Evolutionary conservation across 2,888 invertebrate genomes (phyloP).

Genomic region (Mythimna pallens): DNA sequence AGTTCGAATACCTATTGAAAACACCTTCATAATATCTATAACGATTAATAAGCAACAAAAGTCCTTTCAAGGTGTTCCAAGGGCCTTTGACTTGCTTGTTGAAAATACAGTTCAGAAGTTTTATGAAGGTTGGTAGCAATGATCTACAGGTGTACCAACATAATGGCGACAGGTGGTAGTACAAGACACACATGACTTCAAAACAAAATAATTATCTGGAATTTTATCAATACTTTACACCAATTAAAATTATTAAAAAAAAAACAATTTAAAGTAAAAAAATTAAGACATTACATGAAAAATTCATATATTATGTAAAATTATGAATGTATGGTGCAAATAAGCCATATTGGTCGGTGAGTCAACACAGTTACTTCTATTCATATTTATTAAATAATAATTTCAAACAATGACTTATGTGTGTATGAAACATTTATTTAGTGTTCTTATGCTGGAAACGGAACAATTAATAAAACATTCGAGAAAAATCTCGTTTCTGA

Average conservation of each 20-base stretch:
- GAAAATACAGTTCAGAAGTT: conserved; percentile 31
- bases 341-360: conserved; percentile 5
- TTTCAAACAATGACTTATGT: conserved; percentile 30
- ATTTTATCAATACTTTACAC: background rate
- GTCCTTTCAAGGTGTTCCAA: conserved; percentile 34
- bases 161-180: conserved; percentile 19
- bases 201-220: background rate
- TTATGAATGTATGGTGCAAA: background rate
- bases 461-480: conserved; percentile 26
- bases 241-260: background rate
- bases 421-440: conserved; percentile 20
- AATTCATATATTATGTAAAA: background rate
- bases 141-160: conserved; percentile 30
- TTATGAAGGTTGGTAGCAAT: conserved; percentile 42
- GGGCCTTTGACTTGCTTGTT: conserved; percentile 38
- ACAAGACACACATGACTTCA: conserved; percentile 2
- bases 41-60: conserved; percentile 35
- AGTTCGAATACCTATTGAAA: conserved; percentile 1
- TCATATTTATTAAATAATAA: conserved; percentile 27
- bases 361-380: conserved; percentile 18
- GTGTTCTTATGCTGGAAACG: conserved; percentile 7
- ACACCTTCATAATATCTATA: background rate
- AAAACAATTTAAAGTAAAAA: background rate
- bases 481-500: conserved; percentile 24
- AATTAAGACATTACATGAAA: background rate